Evolutionary conservation across 1,140 invertebrate genomes (phyloP).

Genomic region (Pseudomyrmex pallidus): DNA sequence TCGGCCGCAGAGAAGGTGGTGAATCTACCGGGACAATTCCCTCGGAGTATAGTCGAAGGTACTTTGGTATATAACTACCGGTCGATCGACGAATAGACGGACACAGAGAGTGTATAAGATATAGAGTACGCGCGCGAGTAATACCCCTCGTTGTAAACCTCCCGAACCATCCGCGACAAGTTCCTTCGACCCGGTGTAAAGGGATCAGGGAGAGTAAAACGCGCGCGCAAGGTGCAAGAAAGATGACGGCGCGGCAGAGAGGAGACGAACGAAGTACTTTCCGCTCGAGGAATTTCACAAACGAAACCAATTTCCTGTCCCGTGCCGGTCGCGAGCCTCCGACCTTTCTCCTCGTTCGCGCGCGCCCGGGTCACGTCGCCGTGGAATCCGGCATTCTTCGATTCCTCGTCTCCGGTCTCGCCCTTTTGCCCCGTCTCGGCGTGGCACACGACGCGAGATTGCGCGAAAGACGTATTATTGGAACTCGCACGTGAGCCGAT

Average conservation of each 20-base stretch:
- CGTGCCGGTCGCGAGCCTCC: constrained; percentile 40
- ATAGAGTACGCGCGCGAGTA: not conserved
- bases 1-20: constrained; percentile 19
- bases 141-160: constrained; percentile 14
- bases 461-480: constrained; percentile 50
- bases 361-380: constrained; percentile 25
- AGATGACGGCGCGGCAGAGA: constrained; percentile 26
- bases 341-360: constrained; percentile 31
- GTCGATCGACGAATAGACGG: constrained; percentile 15
- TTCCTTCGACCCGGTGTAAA: not conserved
- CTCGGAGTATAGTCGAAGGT: constrained; percentile 26
- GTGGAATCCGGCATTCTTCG: constrained; percentile 58
- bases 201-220: not conserved
- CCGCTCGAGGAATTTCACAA: constrained; percentile 69
- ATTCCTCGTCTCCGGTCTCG: constrained; percentile 8
- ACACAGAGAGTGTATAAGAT: not conserved
- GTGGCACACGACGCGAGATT: not conserved
- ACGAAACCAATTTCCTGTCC: constrained; percentile 74
- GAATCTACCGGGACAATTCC: constrained; percentile 39
- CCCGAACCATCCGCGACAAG: constrained; percentile 15
- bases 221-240: not conserved
- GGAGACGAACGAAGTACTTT: constrained; percentile 49
- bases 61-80: constrained; percentile 26
- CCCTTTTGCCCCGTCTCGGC: constrained; percentile 2
- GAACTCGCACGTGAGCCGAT: constrained; percentile 26